Percentiles rank a stretch among this genome's conserved stretches.
Conservation (phyloP, 2,888 invertebrate species). For the Alloscopus bannaensis region DNA sequence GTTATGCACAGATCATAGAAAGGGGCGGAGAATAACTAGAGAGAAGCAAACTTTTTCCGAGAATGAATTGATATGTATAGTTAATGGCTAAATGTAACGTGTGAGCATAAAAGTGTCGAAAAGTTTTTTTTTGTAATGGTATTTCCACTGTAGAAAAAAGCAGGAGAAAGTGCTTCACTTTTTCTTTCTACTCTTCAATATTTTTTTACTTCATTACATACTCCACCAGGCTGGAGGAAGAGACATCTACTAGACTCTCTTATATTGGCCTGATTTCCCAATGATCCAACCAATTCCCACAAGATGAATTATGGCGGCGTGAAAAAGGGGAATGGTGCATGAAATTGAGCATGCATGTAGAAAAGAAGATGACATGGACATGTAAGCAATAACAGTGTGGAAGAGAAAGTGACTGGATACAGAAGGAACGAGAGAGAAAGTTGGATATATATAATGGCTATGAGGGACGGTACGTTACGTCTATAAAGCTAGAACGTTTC, state of each 20-base stretch:
- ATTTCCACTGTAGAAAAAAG: too few relatives aligned
- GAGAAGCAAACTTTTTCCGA: background rate
- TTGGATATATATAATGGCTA: background rate
- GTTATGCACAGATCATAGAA: background rate
- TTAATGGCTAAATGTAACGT: conserved; percentile 2
- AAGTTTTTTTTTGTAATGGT: too few relatives aligned
- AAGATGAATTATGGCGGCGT: conserved; percentile 62
- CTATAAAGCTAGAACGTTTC: background rate
- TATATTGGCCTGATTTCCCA: conserved; percentile 62
- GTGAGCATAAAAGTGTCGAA: background rate
- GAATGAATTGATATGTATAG: background rate
- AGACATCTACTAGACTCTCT: background rate
- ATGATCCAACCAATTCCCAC: conserved; percentile 59
- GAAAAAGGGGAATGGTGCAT: conserved; percentile 63
- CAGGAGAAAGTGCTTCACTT: background rate
- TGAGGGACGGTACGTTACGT: background rate
- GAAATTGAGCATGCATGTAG: conserved; percentile 65
- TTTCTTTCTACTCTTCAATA: conserved; percentile 7
- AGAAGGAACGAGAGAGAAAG: background rate
- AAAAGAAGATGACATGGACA: conserved; percentile 63
- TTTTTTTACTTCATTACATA: conserved; percentile 33
- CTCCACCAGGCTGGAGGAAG: too few relatives aligned
- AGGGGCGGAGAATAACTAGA: too few relatives aligned
- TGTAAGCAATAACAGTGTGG: conserved; percentile 34
- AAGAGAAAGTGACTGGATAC: background rate